A percentile compares a stretch with the other conserved stretches of the same genome.
Evolutionary conservation across 2,888 invertebrate genomes (phyloP).

Genomic region (Pandemis corylana): DNA sequence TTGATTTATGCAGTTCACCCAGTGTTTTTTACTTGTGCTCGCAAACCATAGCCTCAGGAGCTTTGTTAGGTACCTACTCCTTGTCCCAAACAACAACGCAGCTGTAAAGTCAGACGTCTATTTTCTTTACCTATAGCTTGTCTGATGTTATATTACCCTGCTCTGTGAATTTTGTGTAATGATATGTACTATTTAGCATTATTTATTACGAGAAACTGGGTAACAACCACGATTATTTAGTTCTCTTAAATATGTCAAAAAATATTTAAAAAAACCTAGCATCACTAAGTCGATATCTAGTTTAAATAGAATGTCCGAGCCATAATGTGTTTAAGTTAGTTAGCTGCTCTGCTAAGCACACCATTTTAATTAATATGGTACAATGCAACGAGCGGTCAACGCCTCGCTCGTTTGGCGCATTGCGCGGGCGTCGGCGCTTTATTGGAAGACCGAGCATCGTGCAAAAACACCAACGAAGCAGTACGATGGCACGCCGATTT

Average conservation of each 20-base stretch:
- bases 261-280: background rate
- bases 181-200: no score
- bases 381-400: conserved; percentile 49
- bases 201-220: no score
- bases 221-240: no score
- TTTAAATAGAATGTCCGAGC: background rate
- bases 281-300: background rate
- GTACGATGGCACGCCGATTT: conserved; percentile 72
- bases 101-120: no score
- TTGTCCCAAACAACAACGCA: no score
- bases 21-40: background rate
- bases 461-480: conserved; percentile 68
- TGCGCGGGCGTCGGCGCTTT: conserved; percentile 58
- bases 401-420: background rate
- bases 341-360: no score
- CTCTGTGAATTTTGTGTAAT: no score
- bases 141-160: no score
- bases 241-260: background rate
- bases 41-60: background rate
- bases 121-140: no score
- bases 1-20: conserved; percentile 31
- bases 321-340: no score
- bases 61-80: no score
- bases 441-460: conserved; percentile 66
- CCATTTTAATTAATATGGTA: background rate